A percentile compares a stretch with the other conserved stretches of the same genome.
Evolutionary conservation across 2,113 vertebrate genomes (phyloP).

Genomic region (Poicephalus gulielmi): DNA sequence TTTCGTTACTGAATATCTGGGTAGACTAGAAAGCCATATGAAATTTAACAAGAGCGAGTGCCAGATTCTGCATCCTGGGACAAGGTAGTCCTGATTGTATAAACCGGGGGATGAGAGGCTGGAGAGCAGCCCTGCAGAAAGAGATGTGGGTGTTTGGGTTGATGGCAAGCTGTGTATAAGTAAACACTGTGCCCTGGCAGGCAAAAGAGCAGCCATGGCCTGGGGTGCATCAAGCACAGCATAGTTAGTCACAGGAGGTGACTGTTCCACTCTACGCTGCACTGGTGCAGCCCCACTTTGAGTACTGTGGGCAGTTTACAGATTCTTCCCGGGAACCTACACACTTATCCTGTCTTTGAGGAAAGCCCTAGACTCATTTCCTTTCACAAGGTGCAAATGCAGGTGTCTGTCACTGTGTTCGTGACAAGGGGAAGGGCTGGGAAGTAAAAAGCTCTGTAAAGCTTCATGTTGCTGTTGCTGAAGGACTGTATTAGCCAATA

Average conservation of each 20-base stretch:
- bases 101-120: not conserved
- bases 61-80: not conserved
- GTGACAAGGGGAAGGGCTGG: not conserved
- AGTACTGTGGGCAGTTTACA: not conserved
- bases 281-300: not conserved
- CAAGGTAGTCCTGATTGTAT: not conserved
- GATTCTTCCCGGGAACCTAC: not conserved
- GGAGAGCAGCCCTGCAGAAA: not conserved
- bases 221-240: not conserved
- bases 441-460: not conserved
- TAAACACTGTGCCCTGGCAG: not conserved
- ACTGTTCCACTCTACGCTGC: not conserved
- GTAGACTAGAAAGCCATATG: not conserved
- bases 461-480: not conserved
- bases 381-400: not conserved
- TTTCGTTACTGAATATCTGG: not conserved
- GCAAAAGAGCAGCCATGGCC: accelerated
- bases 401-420: not conserved
- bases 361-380: not conserved
- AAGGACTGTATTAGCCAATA: not conserved
- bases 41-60: not conserved
- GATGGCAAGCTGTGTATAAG: not conserved
- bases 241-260: not conserved
- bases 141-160: not conserved
- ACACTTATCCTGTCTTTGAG: not conserved